A percentile compares a stretch with the other conserved stretches of the same genome.
Evolutionary conservation across 2,113 vertebrate species (phyloP).

Genomic region (Meleagris gallopavo): DNA sequence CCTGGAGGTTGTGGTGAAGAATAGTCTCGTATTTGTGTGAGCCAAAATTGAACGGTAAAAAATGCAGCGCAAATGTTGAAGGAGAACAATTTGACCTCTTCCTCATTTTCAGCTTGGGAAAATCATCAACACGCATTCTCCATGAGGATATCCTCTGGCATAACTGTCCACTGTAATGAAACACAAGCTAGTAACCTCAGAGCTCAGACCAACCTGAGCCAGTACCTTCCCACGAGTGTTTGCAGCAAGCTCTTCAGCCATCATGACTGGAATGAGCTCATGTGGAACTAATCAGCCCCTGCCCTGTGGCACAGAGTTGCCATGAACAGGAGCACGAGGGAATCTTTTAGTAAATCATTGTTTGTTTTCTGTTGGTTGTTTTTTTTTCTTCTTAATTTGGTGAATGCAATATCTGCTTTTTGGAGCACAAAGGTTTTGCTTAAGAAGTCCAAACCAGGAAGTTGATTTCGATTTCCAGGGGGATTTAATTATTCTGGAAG

Average conservation of each 20-base stretch:
- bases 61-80: not conserved
- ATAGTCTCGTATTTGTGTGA: not conserved
- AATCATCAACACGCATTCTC: not conserved
- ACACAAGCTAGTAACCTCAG: not conserved
- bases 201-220: not conserved
- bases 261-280: not conserved
- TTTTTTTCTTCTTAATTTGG: not conserved
- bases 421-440: not conserved
- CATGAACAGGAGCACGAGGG: not conserved
- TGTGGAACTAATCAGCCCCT: not conserved
- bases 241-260: not conserved
- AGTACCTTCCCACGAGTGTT: not conserved
- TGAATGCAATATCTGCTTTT: not conserved
- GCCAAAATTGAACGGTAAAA: not conserved
- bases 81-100: slow-evolving; percentile 34
- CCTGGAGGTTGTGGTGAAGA: not conserved
- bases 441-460: not conserved
- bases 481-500: not conserved
- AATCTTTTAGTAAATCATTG: not conserved
- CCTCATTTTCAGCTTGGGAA: not conserved
- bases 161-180: not conserved
- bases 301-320: not conserved
- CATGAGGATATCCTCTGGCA: not conserved
- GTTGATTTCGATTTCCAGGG: not conserved
- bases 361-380: not conserved